phyloP scores from a whole-genome alignment of 2,797 vertebrate species.

The Picus viridis region DNA sequence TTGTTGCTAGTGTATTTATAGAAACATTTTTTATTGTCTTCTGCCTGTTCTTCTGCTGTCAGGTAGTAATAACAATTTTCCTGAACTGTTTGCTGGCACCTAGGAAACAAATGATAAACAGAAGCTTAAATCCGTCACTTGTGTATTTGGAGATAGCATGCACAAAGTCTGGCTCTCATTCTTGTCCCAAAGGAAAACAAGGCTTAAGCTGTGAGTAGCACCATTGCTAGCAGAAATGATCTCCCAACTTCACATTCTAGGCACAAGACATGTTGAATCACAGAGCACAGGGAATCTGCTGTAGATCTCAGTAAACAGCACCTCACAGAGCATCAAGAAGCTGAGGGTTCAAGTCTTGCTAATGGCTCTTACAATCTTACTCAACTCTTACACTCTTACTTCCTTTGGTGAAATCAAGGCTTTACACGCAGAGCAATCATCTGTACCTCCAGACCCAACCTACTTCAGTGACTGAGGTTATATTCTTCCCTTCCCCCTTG shows the following conservation, averaged over 20 bases:
- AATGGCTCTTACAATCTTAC: not conserved
- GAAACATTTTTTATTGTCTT: not conserved
- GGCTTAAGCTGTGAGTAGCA: not conserved
- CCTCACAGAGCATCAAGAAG: not conserved
- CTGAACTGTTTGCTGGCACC: not conserved
- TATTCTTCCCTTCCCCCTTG: not conserved
- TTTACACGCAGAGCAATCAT: not conserved
- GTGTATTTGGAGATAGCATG: not conserved
- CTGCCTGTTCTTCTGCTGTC: not conserved
- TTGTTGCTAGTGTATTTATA: not conserved
- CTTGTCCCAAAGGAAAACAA: not conserved
- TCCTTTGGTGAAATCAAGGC: not conserved
- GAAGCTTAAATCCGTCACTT: not conserved
- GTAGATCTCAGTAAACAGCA: not conserved
- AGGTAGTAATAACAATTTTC: not conserved
- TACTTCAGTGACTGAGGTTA: not conserved
- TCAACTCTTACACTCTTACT: not conserved
- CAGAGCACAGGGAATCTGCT: not conserved
- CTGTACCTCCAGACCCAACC: not conserved
- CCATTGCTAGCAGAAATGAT: not conserved
- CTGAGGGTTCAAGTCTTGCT: not conserved
- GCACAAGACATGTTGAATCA: not conserved
- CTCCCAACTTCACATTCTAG: not conserved
- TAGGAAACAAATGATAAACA: constrained; percentile 1
- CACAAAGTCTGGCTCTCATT: not conserved